Percentiles rank a stretch among this genome's conserved stretches.
Conservation (phyloP, 1,140 invertebrate species). For the Onthophagus taurus region DNA sequence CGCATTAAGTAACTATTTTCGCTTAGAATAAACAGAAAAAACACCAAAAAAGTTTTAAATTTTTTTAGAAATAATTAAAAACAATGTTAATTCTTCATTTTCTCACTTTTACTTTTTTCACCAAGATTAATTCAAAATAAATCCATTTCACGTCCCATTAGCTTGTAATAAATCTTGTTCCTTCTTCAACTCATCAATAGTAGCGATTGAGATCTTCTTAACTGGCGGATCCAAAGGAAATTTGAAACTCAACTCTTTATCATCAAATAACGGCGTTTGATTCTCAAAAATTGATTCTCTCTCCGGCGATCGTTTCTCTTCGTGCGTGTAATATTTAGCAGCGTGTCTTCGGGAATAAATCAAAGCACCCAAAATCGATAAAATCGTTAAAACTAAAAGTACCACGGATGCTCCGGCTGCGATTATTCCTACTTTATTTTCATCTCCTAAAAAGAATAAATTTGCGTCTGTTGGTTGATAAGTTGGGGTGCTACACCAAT, state of each 20-base stretch:
- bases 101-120: too few species aligned
- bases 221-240: slow-evolving; percentile 30
- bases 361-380: slow-evolving; percentile 42
- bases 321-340: slow-evolving; percentile 63
- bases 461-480: slow-evolving; percentile 30
- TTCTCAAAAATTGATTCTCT: slow-evolving; percentile 44
- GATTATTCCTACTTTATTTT: slow-evolving; percentile 48
- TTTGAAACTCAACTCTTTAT: slow-evolving; percentile 34
- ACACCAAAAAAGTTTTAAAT: too few species aligned
- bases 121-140: neutral
- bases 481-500: slow-evolving; percentile 39
- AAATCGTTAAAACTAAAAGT: slow-evolving; percentile 42
- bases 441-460: slow-evolving; percentile 37
- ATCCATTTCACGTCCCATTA: slow-evolving; percentile 28
- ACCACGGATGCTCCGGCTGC: slow-evolving; percentile 46
- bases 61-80: too few species aligned
- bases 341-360: slow-evolving; percentile 52
- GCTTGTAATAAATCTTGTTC: slow-evolving; percentile 30
- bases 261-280: slow-evolving; percentile 31
- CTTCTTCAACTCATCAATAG: slow-evolving; percentile 36
- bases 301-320: slow-evolving; percentile 47
- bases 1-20: too few species aligned
- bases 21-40: too few species aligned
- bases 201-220: slow-evolving; percentile 33
- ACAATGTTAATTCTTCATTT: too few species aligned